Conservation (phyloP, 2,113 vertebrate genomes). For the Proteles cristata region DNA sequence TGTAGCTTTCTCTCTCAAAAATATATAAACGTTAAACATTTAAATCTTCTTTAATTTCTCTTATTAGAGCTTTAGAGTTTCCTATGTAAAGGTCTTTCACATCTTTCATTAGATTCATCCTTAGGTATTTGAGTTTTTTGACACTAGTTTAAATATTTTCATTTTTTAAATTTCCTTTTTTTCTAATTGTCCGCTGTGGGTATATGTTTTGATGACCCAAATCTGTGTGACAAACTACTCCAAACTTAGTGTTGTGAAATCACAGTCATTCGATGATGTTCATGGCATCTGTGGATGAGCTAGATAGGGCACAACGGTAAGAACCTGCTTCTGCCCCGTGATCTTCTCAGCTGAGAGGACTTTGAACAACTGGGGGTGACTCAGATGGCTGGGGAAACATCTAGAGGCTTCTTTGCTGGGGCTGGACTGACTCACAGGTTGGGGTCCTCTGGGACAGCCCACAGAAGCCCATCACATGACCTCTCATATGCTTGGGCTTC, state of each 20-base stretch:
- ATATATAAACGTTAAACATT: no score
- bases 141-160: neutral
- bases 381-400: rapidly evolving
- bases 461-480: rapidly evolving
- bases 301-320: rapidly evolving
- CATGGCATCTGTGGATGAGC: rapidly evolving
- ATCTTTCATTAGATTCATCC: neutral
- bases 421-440: neutral
- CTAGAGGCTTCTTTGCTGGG: neutral
- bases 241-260: neutral
- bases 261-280: neutral
- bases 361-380: no score
- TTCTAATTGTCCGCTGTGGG: neutral
- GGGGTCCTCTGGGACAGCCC: rapidly evolving
- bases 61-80: neutral
- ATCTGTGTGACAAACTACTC: neutral
- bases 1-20: no score
- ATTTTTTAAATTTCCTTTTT: neutral
- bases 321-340: neutral
- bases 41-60: neutral
- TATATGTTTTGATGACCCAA: neutral
- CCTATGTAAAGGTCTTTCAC: neutral
- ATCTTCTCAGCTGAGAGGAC: neutral
- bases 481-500: neutral
- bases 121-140: neutral